Base-by-base conservation (phyloP, 2,113 vertebrate genomes). In the Ameiurus melas region DNA sequence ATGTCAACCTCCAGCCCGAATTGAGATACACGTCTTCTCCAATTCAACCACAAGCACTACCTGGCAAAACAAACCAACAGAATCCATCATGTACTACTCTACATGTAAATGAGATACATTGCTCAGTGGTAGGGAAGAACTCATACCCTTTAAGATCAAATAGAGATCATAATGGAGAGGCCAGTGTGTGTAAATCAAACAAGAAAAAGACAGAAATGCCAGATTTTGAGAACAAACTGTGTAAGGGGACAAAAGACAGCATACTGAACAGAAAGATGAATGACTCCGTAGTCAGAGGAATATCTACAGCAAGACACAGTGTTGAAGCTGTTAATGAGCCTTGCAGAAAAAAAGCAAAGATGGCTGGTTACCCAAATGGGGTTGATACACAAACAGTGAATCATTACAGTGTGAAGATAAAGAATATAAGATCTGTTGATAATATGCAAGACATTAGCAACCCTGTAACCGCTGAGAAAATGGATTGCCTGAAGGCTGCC, bases 1-100 rank as follows among this genome's bases (percentile, higher is more conserved):
- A 90, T 2, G 5, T 19, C 2, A 78, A 85, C 33, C 84, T 92
- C 12, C 86, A 91, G 22, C 90, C 92, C 83, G 89, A 89, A 30
- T 39, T 93, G 36, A 89, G 39, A 43, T 39, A 20, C 64, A 86
- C 86, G 19, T 53, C 62, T 75, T 82, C 58, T 19, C 64, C 20
- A 51, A 33, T 79, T 17, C 33, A 0, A 20, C 55, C 68, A 81
- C 75, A 14, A 33, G n/a, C 1, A 2, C 64, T 27, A 66, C n/a
- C 53, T 79, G 83, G 66, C 58, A 60, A 33, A 64, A 47, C 55
- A 12, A 62, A 12, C 68, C 85, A 58, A 77, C 30, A 68, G 58
- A 66, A 82, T 84, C 78, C 39, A 77, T 70, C 64, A 57, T 80
- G 47, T 62, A 77, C 80, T 71, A 19, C 36, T 39, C 58, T 14